phyloP scores from a whole-genome alignment of 1,140 invertebrate species.

The Euura saliciscinereae region DNA sequence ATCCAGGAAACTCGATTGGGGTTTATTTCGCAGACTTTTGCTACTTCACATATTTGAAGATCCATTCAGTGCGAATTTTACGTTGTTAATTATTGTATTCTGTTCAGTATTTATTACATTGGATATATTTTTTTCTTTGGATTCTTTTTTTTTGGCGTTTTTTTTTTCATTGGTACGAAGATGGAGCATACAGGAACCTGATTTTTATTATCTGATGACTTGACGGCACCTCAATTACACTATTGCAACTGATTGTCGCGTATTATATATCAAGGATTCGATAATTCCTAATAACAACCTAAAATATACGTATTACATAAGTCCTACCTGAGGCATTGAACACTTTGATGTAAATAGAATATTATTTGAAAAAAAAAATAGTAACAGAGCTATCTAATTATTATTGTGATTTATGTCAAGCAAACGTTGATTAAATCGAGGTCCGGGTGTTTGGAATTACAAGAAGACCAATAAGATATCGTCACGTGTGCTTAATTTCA shows the following conservation, averaged over 20 bases:
- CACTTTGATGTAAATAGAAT: neutral
- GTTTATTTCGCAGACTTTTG: neutral
- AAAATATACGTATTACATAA: neutral
- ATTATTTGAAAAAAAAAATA: neutral
- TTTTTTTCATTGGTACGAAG: neutral
- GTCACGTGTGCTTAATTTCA: neutral
- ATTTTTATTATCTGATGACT: neutral
- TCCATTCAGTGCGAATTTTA: too few relatives aligned
- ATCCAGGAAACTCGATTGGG: neutral
- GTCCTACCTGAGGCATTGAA: neutral
- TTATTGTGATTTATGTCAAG: neutral
- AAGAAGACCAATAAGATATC: neutral
- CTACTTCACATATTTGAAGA: neutral
- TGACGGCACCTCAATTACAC: neutral
- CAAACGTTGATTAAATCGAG: neutral
- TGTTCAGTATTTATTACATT: conserved; percentile 5
- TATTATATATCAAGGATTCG: neutral
- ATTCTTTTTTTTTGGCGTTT: neutral
- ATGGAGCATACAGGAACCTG: neutral
- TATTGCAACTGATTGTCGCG: neutral
- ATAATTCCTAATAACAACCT: neutral
- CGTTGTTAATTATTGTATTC: neutral
- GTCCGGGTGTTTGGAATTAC: neutral
- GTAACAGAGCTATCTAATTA: neutral
- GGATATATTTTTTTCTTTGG: neutral